These are phyloP conservation scores for Lasiommata megera DNA, from an alignment of 2,888 invertebrate species.

Conservation along the genomic window DNA sequence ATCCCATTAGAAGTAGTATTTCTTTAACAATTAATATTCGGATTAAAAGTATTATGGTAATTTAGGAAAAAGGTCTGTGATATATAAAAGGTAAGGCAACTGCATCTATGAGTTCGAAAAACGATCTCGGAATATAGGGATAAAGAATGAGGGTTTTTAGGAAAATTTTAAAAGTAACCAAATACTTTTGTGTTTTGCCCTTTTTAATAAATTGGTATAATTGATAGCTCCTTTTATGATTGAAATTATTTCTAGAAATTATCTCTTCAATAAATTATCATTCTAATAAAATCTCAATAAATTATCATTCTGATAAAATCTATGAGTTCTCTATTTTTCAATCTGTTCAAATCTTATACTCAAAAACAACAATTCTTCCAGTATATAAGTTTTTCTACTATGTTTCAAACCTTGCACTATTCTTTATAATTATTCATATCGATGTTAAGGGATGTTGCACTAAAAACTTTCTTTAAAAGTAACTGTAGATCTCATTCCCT, in stretches of 20 bases:
- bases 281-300: neutral
- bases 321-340: neutral
- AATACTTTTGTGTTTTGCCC: neutral
- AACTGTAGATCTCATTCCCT: constrained; percentile 56
- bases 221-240: neutral
- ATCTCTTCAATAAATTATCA: neutral
- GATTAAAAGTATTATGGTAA: constrained; percentile 71
- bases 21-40: constrained; percentile 33
- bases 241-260: neutral
- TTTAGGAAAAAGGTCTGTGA: constrained; percentile 75
- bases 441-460: neutral
- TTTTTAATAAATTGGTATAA: neutral
- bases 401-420: neutral
- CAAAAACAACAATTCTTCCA: neutral
- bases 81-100: constrained; percentile 64
- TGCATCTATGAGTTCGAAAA: constrained; percentile 63
- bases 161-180: constrained; percentile 17
- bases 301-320: neutral
- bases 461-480: neutral
- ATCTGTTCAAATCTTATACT: too few relatives aligned
- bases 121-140: constrained; percentile 68
- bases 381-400: neutral
- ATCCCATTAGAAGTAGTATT: constrained; percentile 38
- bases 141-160: constrained; percentile 17
- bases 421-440: neutral